A percentile compares a stretch with the other conserved stretches of the same genome.
Conservation (phyloP, 2,888 invertebrate genomes). For the Chalcosyrphus nemorum region DNA sequence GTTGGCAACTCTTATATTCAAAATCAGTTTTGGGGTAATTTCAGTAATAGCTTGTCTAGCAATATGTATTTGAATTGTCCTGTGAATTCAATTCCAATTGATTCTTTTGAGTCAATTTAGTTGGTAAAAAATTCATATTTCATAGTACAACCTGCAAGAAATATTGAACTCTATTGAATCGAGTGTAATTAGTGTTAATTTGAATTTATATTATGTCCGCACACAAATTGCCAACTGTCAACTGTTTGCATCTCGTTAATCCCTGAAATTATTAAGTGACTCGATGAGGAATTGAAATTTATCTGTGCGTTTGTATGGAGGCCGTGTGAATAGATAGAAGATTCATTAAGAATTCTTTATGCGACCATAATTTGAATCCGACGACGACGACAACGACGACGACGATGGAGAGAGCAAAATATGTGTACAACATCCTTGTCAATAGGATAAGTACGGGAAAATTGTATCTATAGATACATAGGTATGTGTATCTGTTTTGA, state of each 20-base stretch:
- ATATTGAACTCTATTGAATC: neutral
- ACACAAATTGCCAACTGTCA: conserved; percentile 53
- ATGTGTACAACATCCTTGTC: neutral
- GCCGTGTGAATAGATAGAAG: neutral
- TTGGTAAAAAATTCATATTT: neutral
- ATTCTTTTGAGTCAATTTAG: no score
- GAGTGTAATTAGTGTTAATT: conserved; percentile 2
- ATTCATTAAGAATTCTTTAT: conserved; percentile 29
- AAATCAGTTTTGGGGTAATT: neutral
- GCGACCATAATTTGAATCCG: conserved; percentile 12
- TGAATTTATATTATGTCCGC: conserved; percentile 30
- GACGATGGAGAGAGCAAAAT: no score
- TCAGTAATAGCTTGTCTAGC: no score
- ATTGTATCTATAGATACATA: neutral
- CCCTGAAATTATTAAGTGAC: conserved; percentile 48
- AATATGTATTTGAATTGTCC: no score
- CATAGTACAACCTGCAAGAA: neutral
- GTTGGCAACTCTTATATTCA: neutral
- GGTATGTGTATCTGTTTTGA: neutral
- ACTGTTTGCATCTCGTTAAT: conserved; percentile 58
- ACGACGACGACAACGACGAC: no score
- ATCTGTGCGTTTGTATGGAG: conserved; percentile 25
- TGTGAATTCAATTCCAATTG: no score
- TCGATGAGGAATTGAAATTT: conserved; percentile 18
- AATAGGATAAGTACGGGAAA: neutral